Evolutionary conservation across 30 jellyfish, hydroid and myxozoan genomes (phyloP).

Genomic region (Mastigias papua): DNA sequence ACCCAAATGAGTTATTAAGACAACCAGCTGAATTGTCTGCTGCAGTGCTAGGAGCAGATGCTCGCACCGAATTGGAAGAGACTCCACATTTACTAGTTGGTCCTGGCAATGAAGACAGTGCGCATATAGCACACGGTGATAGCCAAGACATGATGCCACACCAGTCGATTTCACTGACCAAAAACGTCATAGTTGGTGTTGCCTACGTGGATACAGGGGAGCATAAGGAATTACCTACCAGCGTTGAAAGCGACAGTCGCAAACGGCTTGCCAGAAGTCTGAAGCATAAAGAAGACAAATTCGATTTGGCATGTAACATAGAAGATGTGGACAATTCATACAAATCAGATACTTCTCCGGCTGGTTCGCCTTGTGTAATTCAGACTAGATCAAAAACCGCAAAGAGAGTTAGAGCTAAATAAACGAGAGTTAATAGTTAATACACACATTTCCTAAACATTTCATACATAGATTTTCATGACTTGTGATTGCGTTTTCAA

Average conservation of each 20-base stretch:
- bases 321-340: not conserved
- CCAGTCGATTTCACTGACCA: not conserved
- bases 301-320: not conserved
- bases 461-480: too few relatives aligned
- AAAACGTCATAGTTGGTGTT: not conserved
- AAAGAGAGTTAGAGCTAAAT: not conserved
- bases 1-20: not conserved
- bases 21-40: not conserved
- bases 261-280: not conserved
- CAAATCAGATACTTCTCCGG: not conserved
- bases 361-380: conserved; percentile 50
- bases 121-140: not conserved
- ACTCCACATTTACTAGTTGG: not conserved
- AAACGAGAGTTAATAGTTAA: not conserved
- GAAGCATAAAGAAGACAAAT: not conserved
- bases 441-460: too few relatives aligned
- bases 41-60: not conserved
- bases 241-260: not conserved
- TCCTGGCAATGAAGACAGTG: not conserved
- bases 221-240: not conserved
- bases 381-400: conserved; percentile 62
- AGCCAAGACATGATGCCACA: too few relatives aligned
- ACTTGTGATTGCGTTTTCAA: too few relatives aligned
- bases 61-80: not conserved
- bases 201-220: not conserved